These are phyloP conservation scores for Brevipalpus yothersi DNA, from an alignment of 1,140 invertebrate species.

Conservation along the genomic window DNA sequence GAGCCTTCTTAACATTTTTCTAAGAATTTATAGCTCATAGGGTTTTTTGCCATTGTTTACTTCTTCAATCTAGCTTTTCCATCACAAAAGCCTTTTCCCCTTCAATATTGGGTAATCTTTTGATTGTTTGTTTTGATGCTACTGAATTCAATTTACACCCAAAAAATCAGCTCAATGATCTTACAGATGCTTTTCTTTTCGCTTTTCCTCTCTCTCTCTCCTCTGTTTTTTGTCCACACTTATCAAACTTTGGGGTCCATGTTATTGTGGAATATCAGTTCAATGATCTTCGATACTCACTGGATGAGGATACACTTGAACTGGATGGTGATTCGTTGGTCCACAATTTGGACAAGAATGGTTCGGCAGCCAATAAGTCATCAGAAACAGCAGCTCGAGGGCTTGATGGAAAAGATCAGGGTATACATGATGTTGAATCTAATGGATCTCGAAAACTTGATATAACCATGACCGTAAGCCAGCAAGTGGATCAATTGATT, in stretches of 20 bases:
- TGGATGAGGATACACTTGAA: conserved; percentile 12
- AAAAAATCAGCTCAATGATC: no score
- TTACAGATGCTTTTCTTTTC: not conserved
- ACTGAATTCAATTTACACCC: no score
- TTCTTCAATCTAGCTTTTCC: no score
- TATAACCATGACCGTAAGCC: conserved; percentile 17
- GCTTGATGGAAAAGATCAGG: not conserved
- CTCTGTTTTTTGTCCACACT: not conserved
- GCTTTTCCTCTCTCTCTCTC: not conserved
- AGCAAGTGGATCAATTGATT: conserved; percentile 60
- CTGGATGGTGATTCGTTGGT: not conserved
- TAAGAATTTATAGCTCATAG: no score
- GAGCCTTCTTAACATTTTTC: no score
- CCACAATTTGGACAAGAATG: not conserved
- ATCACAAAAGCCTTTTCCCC: no score
- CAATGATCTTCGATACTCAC: conserved; percentile 12
- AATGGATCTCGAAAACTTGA: not conserved
- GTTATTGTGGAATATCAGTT: conserved; percentile 4
- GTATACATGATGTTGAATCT: not conserved
- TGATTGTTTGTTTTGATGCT: no score
- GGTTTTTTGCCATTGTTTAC: no score
- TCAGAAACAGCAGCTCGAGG: not conserved
- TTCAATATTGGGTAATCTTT: no score
- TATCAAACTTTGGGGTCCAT: not conserved
- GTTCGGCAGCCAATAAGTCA: not conserved